phyloP scores from a whole-genome alignment of 2,113 vertebrate species.

The Sapayoa aenigma region DNA sequence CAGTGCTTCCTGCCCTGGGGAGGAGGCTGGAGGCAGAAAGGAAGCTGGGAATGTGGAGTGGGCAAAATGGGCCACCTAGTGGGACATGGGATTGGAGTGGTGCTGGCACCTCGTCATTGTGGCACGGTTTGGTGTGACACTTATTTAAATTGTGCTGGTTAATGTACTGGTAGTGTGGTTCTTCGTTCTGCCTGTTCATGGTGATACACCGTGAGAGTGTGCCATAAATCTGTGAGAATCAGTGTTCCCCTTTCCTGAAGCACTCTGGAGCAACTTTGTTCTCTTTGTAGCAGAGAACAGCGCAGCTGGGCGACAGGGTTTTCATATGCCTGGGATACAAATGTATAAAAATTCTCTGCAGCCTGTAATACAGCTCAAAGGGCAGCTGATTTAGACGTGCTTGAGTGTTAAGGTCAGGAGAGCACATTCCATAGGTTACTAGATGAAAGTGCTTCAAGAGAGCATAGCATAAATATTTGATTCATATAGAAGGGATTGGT shows the following conservation, averaged over 20 bases:
- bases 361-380: slow-evolving; percentile 37
- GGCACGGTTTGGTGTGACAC: not conserved
- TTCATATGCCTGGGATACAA: not conserved
- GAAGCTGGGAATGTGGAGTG: not conserved
- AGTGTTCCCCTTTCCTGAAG: not conserved
- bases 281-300: not conserved
- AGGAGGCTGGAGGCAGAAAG: not conserved
- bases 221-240: not conserved
- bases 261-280: not conserved
- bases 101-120: not conserved
- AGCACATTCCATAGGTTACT: slow-evolving; percentile 62
- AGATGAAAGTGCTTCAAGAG: slow-evolving; percentile 47
- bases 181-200: not conserved
- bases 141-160: not conserved
- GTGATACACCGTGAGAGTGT: not conserved
- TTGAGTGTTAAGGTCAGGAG: slow-evolving; percentile 56
- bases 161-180: not conserved
- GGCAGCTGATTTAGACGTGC: slow-evolving; percentile 46
- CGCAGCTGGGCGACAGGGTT: not conserved
- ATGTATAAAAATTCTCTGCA: slow-evolving; percentile 6
- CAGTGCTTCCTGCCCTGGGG: not conserved
- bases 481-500: slow-evolving; percentile 20
- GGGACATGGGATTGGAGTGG: not conserved
- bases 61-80: not conserved
- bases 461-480: slow-evolving; percentile 59